Base-by-base conservation (phyloP, 2,888 invertebrate genomes). In the Athalia circularis region DNA sequence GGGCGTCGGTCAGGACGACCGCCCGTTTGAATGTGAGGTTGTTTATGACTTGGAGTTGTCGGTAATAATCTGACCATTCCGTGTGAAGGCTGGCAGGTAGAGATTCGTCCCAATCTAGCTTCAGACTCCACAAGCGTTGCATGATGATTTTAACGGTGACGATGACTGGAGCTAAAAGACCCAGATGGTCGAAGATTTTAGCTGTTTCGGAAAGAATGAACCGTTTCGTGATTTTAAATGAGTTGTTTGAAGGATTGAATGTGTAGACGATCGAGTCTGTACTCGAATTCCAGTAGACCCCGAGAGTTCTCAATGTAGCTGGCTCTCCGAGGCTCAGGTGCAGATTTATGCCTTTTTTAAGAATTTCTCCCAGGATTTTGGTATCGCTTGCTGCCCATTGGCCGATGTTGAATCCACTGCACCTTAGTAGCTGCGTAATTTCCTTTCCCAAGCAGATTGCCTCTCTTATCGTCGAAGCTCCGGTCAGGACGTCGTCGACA, bases 121-220 rank as follows among this genome's bases (percentile, higher is more conserved):
- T 70, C 4, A 75, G 11, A 47, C 62, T 8, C 81, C 81, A 81
- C 5, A 79, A 43, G 9, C 45, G 8, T 62, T 81, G 79, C 52
- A 81, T 64, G 15, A 81, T 13, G 5, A 80, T 48, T 48, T 82
- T 82, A 4, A 78, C 72, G 45, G 5, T 68, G 11, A 81, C 15
- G 8, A 80, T 70, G 5, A 80, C 29, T 0, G 81, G 79, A n/a
- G 70, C 80, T 3, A 81, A 59, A 8, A 81, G 50, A 6, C 81
- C 80, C 4, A 80, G 52, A 4, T 77, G 80, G 61, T 82, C 79
- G 61, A 80, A 82, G 15, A 80, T 62, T n/a, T 72, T 15, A 2
- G 79, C 80, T 9, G 79, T 77, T 57, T 79, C 64, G 0, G 81
- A 79, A 11, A 82, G 13, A 8, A 82, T 80, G 3, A 9, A 50